Conservation (phyloP, 1,140 invertebrate genomes). For the Drosophila nikananu region DNA sequence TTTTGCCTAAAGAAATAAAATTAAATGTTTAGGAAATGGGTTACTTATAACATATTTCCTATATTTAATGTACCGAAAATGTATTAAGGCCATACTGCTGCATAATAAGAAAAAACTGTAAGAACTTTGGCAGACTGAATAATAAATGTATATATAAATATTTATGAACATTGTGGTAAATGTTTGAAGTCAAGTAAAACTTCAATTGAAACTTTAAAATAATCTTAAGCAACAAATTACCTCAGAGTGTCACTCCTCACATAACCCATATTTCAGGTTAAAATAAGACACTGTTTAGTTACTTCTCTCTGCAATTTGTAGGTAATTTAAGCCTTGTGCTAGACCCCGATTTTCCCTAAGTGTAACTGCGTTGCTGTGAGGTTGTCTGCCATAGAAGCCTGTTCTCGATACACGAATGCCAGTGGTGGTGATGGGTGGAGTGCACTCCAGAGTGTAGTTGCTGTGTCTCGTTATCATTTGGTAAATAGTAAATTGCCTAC, state of each 20-base stretch:
- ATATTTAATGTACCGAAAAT: background rate
- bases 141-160: no score
- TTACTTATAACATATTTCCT: no score
- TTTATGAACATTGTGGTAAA: no score
- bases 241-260: background rate
- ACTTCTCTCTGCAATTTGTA: background rate
- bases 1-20: background rate
- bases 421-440: slow-evolving; percentile 12
- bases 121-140: background rate
- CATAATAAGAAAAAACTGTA: background rate
- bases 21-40: no score
- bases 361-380: background rate
- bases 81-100: background rate
- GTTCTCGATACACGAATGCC: background rate
- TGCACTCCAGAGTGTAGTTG: slow-evolving; percentile 46
- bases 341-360: background rate
- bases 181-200: no score
- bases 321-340: background rate
- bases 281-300: background rate
- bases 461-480: slow-evolving; percentile 71
- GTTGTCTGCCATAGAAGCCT: background rate
- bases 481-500: slow-evolving; percentile 79
- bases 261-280: background rate
- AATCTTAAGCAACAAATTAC: background rate
- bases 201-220: no score